phyloP scores from a whole-genome alignment of 2,888 invertebrate species.

The Brachylomia viminalis region DNA sequence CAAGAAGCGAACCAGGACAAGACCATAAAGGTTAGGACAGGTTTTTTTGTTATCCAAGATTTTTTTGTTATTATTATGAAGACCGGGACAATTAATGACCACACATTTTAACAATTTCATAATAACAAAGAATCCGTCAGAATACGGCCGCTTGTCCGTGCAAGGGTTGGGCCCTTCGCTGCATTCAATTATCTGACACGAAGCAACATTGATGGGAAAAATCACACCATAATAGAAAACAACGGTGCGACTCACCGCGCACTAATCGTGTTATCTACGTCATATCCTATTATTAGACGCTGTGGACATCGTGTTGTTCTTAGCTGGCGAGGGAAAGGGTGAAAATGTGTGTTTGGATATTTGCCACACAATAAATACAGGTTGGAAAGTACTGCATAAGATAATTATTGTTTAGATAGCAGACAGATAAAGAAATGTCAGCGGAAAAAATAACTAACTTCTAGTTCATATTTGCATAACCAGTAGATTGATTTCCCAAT shows the following conservation, averaged over 20 bases:
- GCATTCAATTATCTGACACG: constrained; percentile 76
- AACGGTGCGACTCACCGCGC: constrained; percentile 65
- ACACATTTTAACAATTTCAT: background rate
- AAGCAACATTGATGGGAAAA: constrained; percentile 74
- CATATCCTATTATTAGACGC: constrained; percentile 49
- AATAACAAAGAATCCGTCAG: constrained; percentile 36
- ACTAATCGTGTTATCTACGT: constrained; percentile 61
- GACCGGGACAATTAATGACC: no score
- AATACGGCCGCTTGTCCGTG: constrained; percentile 63
- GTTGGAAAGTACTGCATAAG: no score
- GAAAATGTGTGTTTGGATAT: constrained; percentile 5
- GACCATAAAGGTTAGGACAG: background rate
- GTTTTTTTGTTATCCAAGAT: background rate
- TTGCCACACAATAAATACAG: background rate
- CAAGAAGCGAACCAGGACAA: background rate
- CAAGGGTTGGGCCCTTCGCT: constrained; percentile 74
- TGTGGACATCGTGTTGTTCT: constrained; percentile 25
- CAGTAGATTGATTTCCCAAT: background rate
- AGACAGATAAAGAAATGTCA: background rate
- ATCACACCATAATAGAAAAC: constrained; percentile 74
- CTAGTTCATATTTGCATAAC: background rate
- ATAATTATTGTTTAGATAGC: no score
- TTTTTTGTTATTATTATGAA: background rate
- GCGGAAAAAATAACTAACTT: background rate
- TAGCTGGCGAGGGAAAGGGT: constrained; percentile 26